Percentiles rank a stretch among this genome's conserved stretches.
Conservation (phyloP, 1,140 invertebrate genomes). For the Pseudoatta argentina region DNA sequence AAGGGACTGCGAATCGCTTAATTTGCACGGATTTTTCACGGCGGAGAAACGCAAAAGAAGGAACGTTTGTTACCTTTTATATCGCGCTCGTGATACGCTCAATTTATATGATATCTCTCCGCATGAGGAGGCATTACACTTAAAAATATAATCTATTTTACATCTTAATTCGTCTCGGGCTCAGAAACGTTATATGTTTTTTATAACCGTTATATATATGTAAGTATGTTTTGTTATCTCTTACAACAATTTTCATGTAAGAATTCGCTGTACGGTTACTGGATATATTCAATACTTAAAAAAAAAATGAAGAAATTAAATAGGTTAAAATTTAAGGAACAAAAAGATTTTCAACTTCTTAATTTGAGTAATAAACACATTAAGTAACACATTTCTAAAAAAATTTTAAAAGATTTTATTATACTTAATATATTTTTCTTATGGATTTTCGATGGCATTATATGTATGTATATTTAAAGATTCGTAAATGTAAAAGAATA, state of each 20-base stretch:
- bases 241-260: not conserved
- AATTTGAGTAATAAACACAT: no score
- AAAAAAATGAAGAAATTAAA: constrained; percentile 18
- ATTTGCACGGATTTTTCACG: constrained; percentile 47
- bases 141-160: constrained; percentile 59
- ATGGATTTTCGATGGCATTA: no score
- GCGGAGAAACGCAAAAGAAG: not conserved
- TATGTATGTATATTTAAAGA: no score
- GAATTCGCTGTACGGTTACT: no score
- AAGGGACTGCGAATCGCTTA: constrained; percentile 59
- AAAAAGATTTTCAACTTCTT: not conserved
- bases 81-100: constrained; percentile 56
- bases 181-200: not conserved
- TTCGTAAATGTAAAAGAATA: no score
- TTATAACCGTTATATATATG: not conserved
- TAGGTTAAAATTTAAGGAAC: constrained; percentile 29
- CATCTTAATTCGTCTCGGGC: constrained; percentile 28
- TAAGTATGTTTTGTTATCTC: constrained; percentile 6
- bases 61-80: constrained; percentile 52
- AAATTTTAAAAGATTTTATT: no score
- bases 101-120: constrained; percentile 21
- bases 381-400: no score
- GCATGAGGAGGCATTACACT: not conserved
- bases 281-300: not conserved
- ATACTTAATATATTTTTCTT: no score